These are phyloP conservation scores for Ctena decussata DNA, from an alignment of 2,888 invertebrate species.

Conservation along the genomic window DNA sequence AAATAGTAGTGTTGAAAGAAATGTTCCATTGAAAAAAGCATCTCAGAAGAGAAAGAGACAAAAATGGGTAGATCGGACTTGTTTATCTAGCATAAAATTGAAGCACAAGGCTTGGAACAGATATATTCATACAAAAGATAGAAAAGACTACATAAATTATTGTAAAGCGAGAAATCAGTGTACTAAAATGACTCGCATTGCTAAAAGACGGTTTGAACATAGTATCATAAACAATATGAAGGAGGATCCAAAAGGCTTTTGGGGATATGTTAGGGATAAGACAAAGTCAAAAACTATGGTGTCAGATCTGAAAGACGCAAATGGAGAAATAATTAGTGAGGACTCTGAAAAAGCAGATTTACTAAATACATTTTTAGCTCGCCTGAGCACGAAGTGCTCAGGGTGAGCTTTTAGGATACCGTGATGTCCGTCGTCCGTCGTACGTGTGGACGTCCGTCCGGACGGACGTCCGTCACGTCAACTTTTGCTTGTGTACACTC, in stretches of 20 bases:
- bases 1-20: not conserved
- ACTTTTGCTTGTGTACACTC: too few species aligned
- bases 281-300: not conserved
- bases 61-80: not conserved
- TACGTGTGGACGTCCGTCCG: too few species aligned
- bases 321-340: not conserved
- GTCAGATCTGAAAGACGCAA: not conserved
- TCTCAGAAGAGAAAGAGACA: not conserved
- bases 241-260: not conserved
- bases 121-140: not conserved
- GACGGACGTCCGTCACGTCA: too few species aligned
- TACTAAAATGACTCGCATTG: not conserved
- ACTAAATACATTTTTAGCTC: not conserved
- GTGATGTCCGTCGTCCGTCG: too few species aligned
- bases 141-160: not conserved
- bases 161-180: not conserved
- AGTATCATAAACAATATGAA: not conserved
- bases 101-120: not conserved
- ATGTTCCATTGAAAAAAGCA: not conserved
- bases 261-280: not conserved
- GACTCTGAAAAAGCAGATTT: not conserved
- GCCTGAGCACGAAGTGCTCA: too few species aligned
- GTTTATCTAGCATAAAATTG: not conserved
- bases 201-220: not conserved
- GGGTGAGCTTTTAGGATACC: too few species aligned